phyloP scores from a whole-genome alignment of 2,113 vertebrate species.

The Atrichornis clamosus region DNA sequence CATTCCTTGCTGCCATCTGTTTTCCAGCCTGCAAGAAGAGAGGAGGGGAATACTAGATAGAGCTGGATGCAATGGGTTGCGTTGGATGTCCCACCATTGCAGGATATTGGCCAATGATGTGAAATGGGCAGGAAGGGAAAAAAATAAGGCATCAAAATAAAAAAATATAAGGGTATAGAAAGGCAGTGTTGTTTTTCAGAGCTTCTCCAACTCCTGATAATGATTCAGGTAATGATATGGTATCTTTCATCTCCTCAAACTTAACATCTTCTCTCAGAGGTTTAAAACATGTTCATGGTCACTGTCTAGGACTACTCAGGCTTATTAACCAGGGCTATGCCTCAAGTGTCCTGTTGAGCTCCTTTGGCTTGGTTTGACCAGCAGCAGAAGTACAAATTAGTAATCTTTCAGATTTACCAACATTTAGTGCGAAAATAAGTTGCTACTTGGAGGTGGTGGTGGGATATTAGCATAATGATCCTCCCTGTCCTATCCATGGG shows the following conservation, averaged over 20 bases:
- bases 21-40: neutral
- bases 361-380: neutral
- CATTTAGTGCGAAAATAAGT: neutral
- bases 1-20: neutral
- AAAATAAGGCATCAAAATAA: neutral
- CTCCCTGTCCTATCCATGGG: neutral
- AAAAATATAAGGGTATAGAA: neutral
- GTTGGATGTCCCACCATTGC: neutral
- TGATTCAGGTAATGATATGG: neutral
- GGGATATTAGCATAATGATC: neutral
- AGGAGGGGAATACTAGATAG: neutral
- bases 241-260: neutral
- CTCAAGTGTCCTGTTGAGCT: neutral
- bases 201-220: neutral
- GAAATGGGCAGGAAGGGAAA: neutral
- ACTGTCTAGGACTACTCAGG: neutral
- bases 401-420: neutral
- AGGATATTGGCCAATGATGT: neutral
- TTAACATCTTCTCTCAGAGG: neutral
- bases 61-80: neutral
- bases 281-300: neutral
- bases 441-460: neutral
- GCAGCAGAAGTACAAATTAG: neutral
- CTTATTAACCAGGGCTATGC: neutral
- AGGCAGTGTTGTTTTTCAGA: neutral